Evolutionary conservation across 2,113 vertebrate genomes (phyloP).

Genomic region (Dolichallabes microphthalmus): DNA sequence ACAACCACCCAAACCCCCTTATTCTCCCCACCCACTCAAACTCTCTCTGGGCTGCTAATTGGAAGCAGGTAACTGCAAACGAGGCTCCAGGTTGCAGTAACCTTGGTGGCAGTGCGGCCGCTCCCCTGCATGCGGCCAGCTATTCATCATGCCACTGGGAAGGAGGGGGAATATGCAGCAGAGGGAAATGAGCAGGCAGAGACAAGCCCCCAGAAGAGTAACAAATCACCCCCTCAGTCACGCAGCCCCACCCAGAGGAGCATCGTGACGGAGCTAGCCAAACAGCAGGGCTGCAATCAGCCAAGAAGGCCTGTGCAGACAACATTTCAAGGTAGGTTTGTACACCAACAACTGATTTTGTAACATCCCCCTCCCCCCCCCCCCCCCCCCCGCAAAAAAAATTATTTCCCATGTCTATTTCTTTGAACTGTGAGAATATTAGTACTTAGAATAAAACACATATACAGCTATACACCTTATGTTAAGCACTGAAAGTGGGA

Average conservation of each 20-base stretch:
- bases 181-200: constrained; percentile 68
- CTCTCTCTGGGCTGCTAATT: constrained; percentile 65
- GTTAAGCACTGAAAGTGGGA: background rate
- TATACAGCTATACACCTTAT: background rate
- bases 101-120: constrained; percentile 75
- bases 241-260: constrained; percentile 64
- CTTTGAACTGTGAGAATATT: background rate
- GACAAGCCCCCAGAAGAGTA: constrained; percentile 73
- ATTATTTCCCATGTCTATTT: background rate
- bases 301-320: constrained; percentile 6
- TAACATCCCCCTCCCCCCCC: no score
- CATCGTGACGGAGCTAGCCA: constrained; percentile 54
- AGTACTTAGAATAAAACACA: background rate
- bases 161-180: constrained; percentile 70
- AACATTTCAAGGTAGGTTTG: background rate
- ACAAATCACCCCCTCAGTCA: constrained; percentile 70
- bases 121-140: constrained; percentile 69
- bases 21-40: constrained; percentile 25
- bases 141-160: constrained; percentile 72
- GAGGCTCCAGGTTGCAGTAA: constrained; percentile 73
- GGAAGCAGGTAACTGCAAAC: constrained; percentile 72
- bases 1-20: constrained; percentile 11
- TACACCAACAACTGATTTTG: background rate
- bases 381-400: no score
- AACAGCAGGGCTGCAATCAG: constrained; percentile 30